Evolutionary conservation across 1,140 invertebrate genomes (phyloP), one percentile per base, ranked within the genome.

Genomic region (Drosophila albomicans): DNA sequence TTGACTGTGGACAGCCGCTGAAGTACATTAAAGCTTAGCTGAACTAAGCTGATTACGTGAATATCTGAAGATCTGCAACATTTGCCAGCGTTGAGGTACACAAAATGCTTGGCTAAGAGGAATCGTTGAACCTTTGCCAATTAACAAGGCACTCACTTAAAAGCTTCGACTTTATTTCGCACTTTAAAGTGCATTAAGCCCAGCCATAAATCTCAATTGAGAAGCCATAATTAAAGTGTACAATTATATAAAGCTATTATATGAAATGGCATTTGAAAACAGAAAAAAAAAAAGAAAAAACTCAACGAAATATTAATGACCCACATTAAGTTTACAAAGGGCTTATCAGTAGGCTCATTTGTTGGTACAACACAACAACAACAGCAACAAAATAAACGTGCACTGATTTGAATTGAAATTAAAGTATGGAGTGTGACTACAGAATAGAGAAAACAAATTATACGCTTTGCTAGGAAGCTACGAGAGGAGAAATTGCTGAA

Each of bases 341-440:
- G 51, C 81, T 84, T 84, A 84, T 84, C 82, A 57, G 54, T 57
- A 75, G 78, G 51, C 75, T 69, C 61, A 79, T 56, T 72, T 46
- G 49, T 52, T 10, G 35, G 35, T 38, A 10, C 1, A 38, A 38
- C 20, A 38, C 35, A 38, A 54, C 20, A 25, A 25, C 20, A 20
- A 20, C 16, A 20, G 3, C 20, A 54, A 56, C 13, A 5, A 56
- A 57, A 56, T 70, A 80, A 81, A 78, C 78, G 82, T 85, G 78
- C 84, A 65, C 62, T 62, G 68, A 81, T 85, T 81, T 77, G 43
- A 81, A 63, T 65, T 78, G 65, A 86, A 81, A 57, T 52, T 62
- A 35, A 75, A 74, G 56, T 66, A 56, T 49, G 11, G 41, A 48
- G 64, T 41, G 76, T 28, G 28, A 2, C 30, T 57, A 35, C 28